Conservation (phyloP, 2,888 invertebrate species). For the Acrobasis repandana region DNA sequence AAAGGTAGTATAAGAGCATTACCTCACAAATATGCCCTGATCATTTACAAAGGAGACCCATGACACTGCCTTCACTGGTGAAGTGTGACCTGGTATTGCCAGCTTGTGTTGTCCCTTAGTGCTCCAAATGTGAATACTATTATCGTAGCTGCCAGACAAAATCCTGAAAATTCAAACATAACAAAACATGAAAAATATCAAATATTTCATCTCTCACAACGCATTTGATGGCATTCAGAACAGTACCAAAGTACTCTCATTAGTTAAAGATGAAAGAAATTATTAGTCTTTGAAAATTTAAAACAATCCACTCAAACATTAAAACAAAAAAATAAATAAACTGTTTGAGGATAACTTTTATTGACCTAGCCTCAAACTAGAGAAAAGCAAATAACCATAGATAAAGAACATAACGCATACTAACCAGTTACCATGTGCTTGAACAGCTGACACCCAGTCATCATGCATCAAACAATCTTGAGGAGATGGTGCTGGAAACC, state of each 20-base stretch:
- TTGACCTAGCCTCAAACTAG: too few species aligned
- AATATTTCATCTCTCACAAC: too few species aligned
- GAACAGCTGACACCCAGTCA: constrained; percentile 98
- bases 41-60: constrained; percentile 90
- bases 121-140: constrained; percentile 95
- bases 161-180: constrained; percentile 84
- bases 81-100: constrained; percentile 93
- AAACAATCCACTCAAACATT: too few species aligned
- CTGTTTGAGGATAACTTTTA: too few species aligned
- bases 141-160: constrained; percentile 96
- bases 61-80: constrained; percentile 93
- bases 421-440: constrained; percentile 87
- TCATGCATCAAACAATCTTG: constrained; percentile 96
- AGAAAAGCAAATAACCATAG: not conserved
- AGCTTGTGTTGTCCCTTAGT: constrained; percentile 91
- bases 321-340: too few species aligned
- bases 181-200: not conserved
- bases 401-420: constrained; percentile 12
- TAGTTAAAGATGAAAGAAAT: too few species aligned
- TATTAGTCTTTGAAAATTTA: too few species aligned
- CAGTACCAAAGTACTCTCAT: too few species aligned
- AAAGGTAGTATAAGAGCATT: constrained; percentile 27
- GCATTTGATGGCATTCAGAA: too few species aligned
- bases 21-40: constrained; percentile 87
- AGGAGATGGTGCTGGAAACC: constrained; percentile 95